Evolutionary conservation across 2,888 invertebrate genomes (phyloP).

Genomic region (Siphlonurus alternatus): DNA sequence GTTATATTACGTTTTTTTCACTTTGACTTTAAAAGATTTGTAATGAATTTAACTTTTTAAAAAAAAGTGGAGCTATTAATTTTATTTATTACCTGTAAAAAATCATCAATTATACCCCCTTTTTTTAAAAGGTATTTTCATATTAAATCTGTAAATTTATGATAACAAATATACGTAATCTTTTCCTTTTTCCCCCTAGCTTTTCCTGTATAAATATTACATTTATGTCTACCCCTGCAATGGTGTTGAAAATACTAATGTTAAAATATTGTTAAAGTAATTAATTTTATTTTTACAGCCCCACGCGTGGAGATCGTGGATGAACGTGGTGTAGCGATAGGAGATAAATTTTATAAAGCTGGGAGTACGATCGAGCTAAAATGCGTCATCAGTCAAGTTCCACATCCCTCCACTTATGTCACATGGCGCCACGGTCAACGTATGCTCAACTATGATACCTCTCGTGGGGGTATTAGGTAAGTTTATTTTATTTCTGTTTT

Average conservation of each 20-base stretch:
- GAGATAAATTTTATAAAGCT: constrained; percentile 67
- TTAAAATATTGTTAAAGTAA: not conserved
- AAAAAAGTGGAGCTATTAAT: too few relatives aligned
- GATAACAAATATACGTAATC: not conserved
- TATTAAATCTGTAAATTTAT: not conserved
- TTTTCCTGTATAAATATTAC: not conserved
- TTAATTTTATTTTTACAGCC: constrained; percentile 37
- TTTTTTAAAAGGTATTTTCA: not conserved
- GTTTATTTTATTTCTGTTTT: too few relatives aligned
- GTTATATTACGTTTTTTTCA: too few relatives aligned
- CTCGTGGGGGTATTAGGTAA: constrained; percentile 65
- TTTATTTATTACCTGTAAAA: too few relatives aligned
- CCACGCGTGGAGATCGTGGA: constrained; percentile 68
- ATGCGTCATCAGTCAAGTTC: constrained; percentile 64
- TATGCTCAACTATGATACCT: constrained; percentile 60
- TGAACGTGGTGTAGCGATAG: constrained; percentile 54
- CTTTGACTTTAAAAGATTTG: too few relatives aligned
- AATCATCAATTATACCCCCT: not conserved
- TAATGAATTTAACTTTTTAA: too few relatives aligned
- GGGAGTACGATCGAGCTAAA: constrained; percentile 68
- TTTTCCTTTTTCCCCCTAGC: not conserved
- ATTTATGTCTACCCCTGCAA: not conserved
- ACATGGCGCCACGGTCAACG: constrained; percentile 62
- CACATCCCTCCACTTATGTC: constrained; percentile 55
- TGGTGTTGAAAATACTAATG: not conserved